Evolutionary conservation across 2,113 vertebrate species (phyloP).

Genomic region (Brachypteracias leptosomus): DNA sequence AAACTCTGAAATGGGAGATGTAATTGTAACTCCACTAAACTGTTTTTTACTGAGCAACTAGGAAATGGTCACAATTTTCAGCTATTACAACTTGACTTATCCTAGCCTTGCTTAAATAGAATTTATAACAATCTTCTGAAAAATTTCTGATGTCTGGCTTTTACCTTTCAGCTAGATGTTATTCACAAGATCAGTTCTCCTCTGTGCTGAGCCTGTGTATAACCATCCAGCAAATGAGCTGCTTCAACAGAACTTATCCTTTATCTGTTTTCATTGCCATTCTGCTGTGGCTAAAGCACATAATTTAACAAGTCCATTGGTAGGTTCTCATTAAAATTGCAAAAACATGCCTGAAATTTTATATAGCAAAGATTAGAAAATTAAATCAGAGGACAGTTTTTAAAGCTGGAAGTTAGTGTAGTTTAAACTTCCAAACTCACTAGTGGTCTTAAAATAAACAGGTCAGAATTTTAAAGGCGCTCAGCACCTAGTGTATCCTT

Average conservation of each 20-base stretch:
- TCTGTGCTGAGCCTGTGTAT: neutral
- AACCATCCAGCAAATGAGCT: neutral
- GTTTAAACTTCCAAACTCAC: neutral
- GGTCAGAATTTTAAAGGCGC: neutral
- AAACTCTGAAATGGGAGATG: neutral
- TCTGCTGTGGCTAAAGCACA: neutral
- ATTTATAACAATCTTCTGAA: neutral
- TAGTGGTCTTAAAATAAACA: neutral
- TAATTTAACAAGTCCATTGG: too few species aligned
- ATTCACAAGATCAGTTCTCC: neutral
- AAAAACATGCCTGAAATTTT: neutral
- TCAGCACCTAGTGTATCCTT: neutral
- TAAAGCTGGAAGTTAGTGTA: neutral
- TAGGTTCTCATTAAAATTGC: too few species aligned
- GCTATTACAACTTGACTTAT: neutral
- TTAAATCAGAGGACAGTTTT: neutral
- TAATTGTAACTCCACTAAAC: neutral
- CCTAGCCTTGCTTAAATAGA: neutral
- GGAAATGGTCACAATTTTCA: neutral
- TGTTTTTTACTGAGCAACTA: neutral
- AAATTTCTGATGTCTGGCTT: neutral
- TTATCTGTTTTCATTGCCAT: neutral
- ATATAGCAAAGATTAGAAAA: neutral
- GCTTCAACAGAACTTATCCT: neutral
- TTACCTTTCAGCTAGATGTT: neutral